Conservation (phyloP, 2,113 vertebrate species). For the Henicopernis longicauda region DNA sequence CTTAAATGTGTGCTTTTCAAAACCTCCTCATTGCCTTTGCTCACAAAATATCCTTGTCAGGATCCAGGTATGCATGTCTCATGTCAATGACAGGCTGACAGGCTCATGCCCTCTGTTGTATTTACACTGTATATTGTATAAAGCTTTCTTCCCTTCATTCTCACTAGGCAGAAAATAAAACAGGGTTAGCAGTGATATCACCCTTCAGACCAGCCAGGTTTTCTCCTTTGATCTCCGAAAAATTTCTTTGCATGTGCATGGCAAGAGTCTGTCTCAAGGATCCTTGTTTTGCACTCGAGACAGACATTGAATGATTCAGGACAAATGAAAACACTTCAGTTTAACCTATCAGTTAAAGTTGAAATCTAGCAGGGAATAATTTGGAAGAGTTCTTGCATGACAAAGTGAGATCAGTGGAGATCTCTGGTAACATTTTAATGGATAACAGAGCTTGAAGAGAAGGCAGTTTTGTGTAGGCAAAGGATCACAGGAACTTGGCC, state of each 20-base stretch:
- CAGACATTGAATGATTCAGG: not conserved
- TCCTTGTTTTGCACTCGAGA: not conserved
- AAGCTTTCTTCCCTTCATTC: conserved; percentile 22
- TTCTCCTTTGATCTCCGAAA: conserved; percentile 6
- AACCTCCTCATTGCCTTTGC: conserved; percentile 40
- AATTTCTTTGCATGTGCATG: not conserved
- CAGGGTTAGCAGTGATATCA: not conserved
- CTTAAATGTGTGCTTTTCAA: conserved; percentile 31
- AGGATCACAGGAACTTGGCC: not conserved
- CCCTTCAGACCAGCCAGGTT: not conserved
- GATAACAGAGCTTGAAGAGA: not conserved
- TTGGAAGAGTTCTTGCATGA: not conserved
- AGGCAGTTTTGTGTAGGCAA: not conserved
- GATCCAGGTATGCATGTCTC: conserved; percentile 49
- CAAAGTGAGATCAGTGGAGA: conserved; percentile 10
- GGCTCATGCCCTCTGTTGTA: conserved; percentile 7
- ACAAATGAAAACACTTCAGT: not conserved
- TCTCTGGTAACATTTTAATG: not conserved
- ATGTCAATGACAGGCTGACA: conserved; percentile 39
- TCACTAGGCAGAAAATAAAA: not conserved
- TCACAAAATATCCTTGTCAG: conserved; percentile 60
- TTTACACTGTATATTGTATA: not conserved
- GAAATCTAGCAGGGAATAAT: not conserved
- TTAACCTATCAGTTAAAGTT: not conserved
- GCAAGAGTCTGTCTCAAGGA: not conserved